Evolutionary conservation across 2,797 vertebrate genomes (phyloP).

Genomic region (Smutsia temminckii): DNA sequence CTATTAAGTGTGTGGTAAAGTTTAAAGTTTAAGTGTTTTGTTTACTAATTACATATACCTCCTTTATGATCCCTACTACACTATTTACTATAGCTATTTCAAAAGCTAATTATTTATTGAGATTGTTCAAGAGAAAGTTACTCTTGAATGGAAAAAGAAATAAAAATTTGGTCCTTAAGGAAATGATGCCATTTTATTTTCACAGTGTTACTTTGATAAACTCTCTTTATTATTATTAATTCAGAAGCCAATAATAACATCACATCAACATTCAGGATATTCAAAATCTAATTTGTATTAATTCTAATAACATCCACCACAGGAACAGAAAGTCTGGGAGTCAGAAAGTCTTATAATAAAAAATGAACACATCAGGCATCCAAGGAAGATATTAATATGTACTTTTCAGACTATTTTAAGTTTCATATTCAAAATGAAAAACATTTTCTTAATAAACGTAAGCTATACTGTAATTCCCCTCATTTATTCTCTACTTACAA

Average conservation of each 20-base stretch:
- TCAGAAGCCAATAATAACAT: constrained; percentile 73
- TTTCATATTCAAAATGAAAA: constrained; percentile 72
- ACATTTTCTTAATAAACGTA: constrained; percentile 45
- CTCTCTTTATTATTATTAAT: constrained; percentile 71
- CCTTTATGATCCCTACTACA: constrained; percentile 41
- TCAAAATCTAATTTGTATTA: constrained; percentile 80
- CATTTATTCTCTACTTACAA: constrained; percentile 64
- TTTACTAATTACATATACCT: constrained; percentile 29
- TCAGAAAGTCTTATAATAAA: constrained; percentile 76
- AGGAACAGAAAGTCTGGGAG: constrained; percentile 78
- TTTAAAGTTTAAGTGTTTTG: constrained; percentile 36
- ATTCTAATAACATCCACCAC: constrained; percentile 80
- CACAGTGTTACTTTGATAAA: not conserved
- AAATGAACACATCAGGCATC: constrained; percentile 71
- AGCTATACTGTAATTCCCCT: constrained; percentile 56
- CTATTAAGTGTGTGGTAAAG: constrained; percentile 16
- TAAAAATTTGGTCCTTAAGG: constrained; percentile 37
- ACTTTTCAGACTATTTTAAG: constrained; percentile 71
- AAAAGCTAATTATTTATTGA: constrained; percentile 62
- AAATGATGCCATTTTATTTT: constrained; percentile 54
- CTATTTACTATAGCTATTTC: constrained; percentile 17
- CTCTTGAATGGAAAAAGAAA: constrained; percentile 49
- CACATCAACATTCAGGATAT: constrained; percentile 62
- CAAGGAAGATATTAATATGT: constrained; percentile 65
- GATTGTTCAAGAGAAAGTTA: constrained; percentile 44